Evolutionary conservation across 2,888 invertebrate species (phyloP).

Genomic region (Agrotis segetum): DNA sequence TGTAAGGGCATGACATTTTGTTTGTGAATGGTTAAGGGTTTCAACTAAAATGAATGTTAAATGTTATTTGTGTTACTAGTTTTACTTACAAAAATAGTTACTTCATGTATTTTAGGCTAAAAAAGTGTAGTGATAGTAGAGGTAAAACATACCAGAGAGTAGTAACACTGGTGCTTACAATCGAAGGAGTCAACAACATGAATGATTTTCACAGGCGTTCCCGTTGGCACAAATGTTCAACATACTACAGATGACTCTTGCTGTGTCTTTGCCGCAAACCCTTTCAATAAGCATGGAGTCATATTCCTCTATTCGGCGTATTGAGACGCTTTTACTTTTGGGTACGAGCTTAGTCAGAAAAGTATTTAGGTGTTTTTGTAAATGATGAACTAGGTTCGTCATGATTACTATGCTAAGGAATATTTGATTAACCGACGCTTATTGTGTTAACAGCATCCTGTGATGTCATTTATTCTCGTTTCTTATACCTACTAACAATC

Average conservation of each 20-base stretch:
- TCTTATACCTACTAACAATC: slow-evolving; percentile 50
- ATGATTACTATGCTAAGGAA: slow-evolving; percentile 53
- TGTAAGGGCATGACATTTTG: slow-evolving; percentile 12
- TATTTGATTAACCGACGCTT: slow-evolving; percentile 60
- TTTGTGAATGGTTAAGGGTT: slow-evolving; percentile 21
- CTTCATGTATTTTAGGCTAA: not conserved
- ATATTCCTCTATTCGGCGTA: slow-evolving; percentile 90
- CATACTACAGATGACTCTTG: slow-evolving; percentile 92
- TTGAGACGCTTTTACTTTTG: slow-evolving; percentile 90
- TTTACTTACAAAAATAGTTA: slow-evolving; percentile 1
- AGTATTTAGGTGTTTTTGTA: slow-evolving; percentile 55
- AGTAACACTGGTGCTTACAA: not conserved
- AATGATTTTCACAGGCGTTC: slow-evolving; percentile 91
- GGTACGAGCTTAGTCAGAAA: slow-evolving; percentile 86
- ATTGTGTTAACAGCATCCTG: slow-evolving; percentile 63
- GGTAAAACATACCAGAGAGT: not conserved
- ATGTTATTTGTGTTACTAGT: slow-evolving; percentile 1
- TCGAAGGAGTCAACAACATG: slow-evolving; percentile 12
- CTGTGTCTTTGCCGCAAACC: slow-evolving; percentile 89
- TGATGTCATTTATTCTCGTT: slow-evolving; percentile 52
- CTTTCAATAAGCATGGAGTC: slow-evolving; percentile 91
- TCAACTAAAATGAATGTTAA: slow-evolving; percentile 5
- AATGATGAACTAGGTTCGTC: slow-evolving; percentile 56
- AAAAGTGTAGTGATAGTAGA: not conserved
- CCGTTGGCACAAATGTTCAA: slow-evolving; percentile 95